Conservation (phyloP, 2,888 invertebrate species). For the Cistogaster globosa region DNA sequence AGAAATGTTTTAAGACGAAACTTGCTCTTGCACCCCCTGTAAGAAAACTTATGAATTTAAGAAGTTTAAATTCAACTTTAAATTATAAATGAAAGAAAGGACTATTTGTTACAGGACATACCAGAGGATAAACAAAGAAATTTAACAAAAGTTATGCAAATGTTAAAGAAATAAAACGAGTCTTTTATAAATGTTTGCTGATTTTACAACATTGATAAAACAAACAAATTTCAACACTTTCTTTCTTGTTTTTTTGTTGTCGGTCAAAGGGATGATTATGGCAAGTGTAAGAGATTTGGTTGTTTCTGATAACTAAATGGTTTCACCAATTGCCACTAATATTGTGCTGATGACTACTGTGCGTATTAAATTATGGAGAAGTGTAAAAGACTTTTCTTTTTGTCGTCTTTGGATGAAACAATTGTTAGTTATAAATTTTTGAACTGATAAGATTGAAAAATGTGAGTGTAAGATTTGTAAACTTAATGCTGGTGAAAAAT, state of each 20-base stretch:
- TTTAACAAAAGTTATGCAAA: slow-evolving; percentile 62
- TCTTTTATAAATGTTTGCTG: slow-evolving; percentile 68
- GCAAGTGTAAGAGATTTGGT: background rate
- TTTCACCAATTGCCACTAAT: slow-evolving; percentile 20
- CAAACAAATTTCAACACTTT: slow-evolving; percentile 69
- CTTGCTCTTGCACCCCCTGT: background rate
- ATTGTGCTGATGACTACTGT: slow-evolving; percentile 47
- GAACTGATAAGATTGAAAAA: slow-evolving; percentile 60
- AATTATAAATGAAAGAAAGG: slow-evolving; percentile 35
- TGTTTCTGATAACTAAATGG: slow-evolving; percentile 16
- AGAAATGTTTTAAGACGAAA: background rate
- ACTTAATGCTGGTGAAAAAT: slow-evolving; percentile 23
- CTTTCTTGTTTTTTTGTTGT: slow-evolving; percentile 5
- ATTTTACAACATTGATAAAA: slow-evolving; percentile 66
- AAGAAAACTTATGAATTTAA: slow-evolving; percentile 42
- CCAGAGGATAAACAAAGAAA: slow-evolving; percentile 31
- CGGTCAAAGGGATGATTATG: slow-evolving; percentile 48
- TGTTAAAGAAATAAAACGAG: slow-evolving; percentile 58
- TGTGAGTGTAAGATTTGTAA: slow-evolving; percentile 45
- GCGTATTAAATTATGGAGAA: slow-evolving; percentile 65
- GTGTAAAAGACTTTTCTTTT: slow-evolving; percentile 42
- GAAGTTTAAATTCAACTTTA: slow-evolving; percentile 54
- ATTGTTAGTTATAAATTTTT: slow-evolving; percentile 68
- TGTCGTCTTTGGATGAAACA: slow-evolving; percentile 24
- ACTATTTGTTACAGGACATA: slow-evolving; percentile 35